phyloP scores from a whole-genome alignment of 2,797 vertebrate genomes.

The Microchirus variegatus region DNA sequence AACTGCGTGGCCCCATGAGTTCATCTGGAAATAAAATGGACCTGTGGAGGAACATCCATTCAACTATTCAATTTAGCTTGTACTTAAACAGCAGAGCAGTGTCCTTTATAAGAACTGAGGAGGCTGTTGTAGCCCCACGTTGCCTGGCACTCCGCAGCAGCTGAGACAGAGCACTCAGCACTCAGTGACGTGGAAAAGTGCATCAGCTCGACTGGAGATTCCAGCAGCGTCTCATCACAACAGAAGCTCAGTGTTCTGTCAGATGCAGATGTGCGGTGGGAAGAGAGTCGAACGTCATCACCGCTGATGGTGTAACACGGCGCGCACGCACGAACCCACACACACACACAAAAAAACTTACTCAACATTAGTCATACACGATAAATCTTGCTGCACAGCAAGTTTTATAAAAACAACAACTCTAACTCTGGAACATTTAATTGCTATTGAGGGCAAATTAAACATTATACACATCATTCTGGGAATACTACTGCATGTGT shows the following conservation, averaged over 20 bases:
- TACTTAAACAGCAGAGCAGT: background rate
- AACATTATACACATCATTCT: background rate
- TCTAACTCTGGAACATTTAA: background rate
- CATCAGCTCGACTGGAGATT: slow-evolving; percentile 48
- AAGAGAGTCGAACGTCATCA: slow-evolving; percentile 5
- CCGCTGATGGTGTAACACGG: slow-evolving; percentile 33
- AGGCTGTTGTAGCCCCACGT: slow-evolving; percentile 38
- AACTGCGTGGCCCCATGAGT: no score
- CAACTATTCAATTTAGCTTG: no score
- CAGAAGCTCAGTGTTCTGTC: slow-evolving; percentile 47
- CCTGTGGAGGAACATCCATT: no score
- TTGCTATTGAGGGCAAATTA: background rate
- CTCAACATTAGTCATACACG: background rate
- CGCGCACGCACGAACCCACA: slow-evolving; percentile 2
- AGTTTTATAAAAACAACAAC: background rate
- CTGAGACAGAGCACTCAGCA: slow-evolving; percentile 57
- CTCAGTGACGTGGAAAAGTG: slow-evolving; percentile 48
- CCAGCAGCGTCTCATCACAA: slow-evolving; percentile 33
- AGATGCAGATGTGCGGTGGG: slow-evolving; percentile 14
- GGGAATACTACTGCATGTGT: background rate
- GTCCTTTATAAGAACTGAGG: background rate
- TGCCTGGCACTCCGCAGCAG: slow-evolving; percentile 63
- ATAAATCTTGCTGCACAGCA: background rate
- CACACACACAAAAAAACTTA: slow-evolving; percentile 1
- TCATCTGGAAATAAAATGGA: no score